Evolutionary conservation across 2,888 invertebrate species (phyloP).

Genomic region (Villa cingulata): DNA sequence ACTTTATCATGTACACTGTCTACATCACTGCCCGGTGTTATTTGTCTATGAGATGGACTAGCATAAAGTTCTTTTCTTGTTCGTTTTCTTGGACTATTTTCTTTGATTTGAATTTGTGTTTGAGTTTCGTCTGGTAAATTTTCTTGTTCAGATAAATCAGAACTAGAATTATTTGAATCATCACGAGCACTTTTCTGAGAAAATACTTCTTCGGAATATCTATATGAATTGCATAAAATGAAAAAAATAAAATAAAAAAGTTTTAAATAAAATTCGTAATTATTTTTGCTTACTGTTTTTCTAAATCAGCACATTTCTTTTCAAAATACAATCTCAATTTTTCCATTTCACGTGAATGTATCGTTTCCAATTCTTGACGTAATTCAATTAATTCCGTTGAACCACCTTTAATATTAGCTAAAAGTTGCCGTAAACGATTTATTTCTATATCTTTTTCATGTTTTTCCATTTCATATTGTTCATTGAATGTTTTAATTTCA

Average conservation of each 20-base stretch:
- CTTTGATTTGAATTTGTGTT: constrained; percentile 16
- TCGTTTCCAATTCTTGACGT: constrained; percentile 45
- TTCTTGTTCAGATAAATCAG: constrained; percentile 31
- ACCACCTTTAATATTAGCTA: constrained; percentile 44
- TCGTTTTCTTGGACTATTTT: constrained; percentile 27
- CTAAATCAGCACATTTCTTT: constrained; percentile 63
- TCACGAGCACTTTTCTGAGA: constrained; percentile 51
- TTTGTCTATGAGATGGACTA: constrained; percentile 33
- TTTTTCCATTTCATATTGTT: constrained; percentile 43
- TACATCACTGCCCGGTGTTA: constrained; percentile 29
- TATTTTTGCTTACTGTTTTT: constrained; percentile 48
- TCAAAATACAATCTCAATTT: constrained; percentile 67
- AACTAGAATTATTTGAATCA: constrained; percentile 36
- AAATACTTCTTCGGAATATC: constrained; percentile 53
- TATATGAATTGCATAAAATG: constrained; percentile 21
- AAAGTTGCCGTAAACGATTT: constrained; percentile 38
- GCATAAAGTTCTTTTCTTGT: constrained; percentile 29
- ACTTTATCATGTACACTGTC: constrained; percentile 16
- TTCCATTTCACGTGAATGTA: constrained; percentile 64
- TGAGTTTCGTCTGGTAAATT: constrained; percentile 25
- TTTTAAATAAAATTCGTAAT: background rate
- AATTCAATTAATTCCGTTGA: constrained; percentile 43
- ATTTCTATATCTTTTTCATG: constrained; percentile 41
- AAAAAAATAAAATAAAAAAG: background rate
- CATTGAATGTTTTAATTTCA: constrained; percentile 27